A percentile compares a stretch with the other conserved stretches of the same genome.
Evolutionary conservation across 2,888 invertebrate genomes (phyloP).

Genomic region (Alviniconcha strummeri): DNA sequence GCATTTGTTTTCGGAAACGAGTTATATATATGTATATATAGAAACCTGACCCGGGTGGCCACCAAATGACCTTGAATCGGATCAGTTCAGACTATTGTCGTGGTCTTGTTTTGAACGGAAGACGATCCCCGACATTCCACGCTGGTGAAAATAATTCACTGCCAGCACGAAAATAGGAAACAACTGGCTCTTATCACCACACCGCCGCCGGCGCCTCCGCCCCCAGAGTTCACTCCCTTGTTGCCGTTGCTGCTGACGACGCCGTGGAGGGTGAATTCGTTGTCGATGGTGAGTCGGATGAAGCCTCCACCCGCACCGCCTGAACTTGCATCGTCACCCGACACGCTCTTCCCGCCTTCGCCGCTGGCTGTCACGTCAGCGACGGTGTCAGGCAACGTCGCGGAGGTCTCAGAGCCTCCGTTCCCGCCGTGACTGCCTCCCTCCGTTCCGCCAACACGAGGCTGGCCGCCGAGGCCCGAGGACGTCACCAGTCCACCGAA

Average conservation of each 20-base stretch:
- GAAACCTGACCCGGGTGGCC: no score
- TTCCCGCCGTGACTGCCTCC: constrained; percentile 59
- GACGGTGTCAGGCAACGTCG: constrained; percentile 23
- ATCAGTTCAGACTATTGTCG: no score
- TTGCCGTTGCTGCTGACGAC: constrained; percentile 50
- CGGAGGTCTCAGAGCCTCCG: constrained; percentile 49
- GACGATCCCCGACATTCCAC: no score
- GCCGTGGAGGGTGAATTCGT: constrained; percentile 48
- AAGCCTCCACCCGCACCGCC: constrained; percentile 53
- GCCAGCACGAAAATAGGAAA: no score
- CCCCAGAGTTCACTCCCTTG: constrained; percentile 42
- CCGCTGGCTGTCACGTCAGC: constrained; percentile 35
- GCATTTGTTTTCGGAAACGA: no score
- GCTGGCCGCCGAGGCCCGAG: constrained; percentile 40
- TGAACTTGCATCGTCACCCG: background rate
- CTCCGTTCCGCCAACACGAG: constrained; percentile 43
- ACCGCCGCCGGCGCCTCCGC: constrained; percentile 57
- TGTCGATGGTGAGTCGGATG: constrained; percentile 37
- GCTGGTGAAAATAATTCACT: no score
- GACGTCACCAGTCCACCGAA: constrained; percentile 46
- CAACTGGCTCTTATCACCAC: constrained; percentile 30
- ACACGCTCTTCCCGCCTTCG: constrained; percentile 18
- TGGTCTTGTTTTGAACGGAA: no score
- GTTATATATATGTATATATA: no score
- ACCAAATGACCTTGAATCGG: no score